Evolutionary conservation across 2,113 vertebrate species (phyloP).

Genomic region (Prunella fulvescens): DNA sequence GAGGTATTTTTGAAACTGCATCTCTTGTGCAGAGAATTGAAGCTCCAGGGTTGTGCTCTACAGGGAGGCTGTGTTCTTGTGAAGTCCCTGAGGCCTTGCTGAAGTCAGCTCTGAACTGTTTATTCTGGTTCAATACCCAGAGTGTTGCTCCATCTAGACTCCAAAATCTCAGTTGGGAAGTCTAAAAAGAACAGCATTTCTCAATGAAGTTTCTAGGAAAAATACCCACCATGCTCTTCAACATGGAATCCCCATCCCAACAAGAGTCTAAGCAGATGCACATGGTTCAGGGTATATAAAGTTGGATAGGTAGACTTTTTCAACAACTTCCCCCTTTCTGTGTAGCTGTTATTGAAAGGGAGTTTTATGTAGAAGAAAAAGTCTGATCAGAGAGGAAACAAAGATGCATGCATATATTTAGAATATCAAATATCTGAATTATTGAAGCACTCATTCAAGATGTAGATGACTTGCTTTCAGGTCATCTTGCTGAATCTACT

Average conservation of each 20-base stretch:
- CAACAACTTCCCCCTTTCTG: neutral
- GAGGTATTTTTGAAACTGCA: neutral
- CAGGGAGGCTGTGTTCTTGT: neutral
- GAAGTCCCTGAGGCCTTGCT: neutral
- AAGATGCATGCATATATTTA: neutral
- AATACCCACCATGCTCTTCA: neutral
- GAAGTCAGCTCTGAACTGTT: neutral
- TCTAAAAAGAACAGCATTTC: neutral
- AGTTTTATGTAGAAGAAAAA: neutral
- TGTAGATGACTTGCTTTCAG: neutral
- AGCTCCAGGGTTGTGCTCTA: neutral
- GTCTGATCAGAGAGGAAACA: neutral
- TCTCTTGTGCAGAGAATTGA: neutral
- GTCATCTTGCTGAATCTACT: neutral
- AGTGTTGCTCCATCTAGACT: neutral
- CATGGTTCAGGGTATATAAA: neutral
- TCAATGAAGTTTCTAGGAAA: neutral
- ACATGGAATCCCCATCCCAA: neutral
- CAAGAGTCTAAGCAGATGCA: neutral
- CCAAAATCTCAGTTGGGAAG: neutral
- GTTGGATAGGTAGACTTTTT: neutral
- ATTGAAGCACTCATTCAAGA: neutral
- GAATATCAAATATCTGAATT: neutral
- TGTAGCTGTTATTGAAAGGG: neutral
- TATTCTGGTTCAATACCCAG: neutral